phyloP scores from a whole-genome alignment of 2,888 invertebrate genomes.

The Tubulanus polymorphus region DNA sequence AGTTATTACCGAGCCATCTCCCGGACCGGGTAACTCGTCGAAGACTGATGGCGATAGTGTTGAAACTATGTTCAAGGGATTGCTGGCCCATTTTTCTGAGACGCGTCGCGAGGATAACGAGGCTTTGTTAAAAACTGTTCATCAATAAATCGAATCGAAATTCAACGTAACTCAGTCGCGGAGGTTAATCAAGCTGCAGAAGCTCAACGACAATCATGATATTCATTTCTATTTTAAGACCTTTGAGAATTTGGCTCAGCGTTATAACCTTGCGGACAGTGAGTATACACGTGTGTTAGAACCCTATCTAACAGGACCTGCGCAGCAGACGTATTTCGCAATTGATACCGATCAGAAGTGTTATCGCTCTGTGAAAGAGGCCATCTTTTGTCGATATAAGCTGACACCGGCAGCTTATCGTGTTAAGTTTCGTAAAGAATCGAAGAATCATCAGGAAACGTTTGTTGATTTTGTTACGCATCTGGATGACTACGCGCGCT shows the following conservation, averaged over 20 bases:
- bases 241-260: neutral
- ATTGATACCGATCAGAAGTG: neutral
- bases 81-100: neutral
- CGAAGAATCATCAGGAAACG: neutral
- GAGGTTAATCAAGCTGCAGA: neutral
- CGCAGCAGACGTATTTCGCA: neutral
- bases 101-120: neutral
- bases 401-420: neutral
- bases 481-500: neutral
- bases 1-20: neutral
- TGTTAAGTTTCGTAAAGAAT: neutral
- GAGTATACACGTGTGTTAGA: neutral
- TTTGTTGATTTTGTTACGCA: neutral
- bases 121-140: neutral
- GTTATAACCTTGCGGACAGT: neutral
- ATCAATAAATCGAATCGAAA: neutral
- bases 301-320: neutral
- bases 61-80: neutral
- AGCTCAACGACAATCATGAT: neutral
- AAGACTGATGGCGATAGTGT: too few species aligned
- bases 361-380: neutral
- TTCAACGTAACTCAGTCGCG: too few species aligned
- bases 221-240: neutral
- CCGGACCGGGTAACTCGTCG: too few species aligned
- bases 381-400: neutral